Percentiles rank a stretch among this genome's conserved stretches.
These are phyloP conservation scores for Myrmecobius fasciatus DNA, from an alignment of 2,113 vertebrate genomes.

Conservation along the genomic window DNA sequence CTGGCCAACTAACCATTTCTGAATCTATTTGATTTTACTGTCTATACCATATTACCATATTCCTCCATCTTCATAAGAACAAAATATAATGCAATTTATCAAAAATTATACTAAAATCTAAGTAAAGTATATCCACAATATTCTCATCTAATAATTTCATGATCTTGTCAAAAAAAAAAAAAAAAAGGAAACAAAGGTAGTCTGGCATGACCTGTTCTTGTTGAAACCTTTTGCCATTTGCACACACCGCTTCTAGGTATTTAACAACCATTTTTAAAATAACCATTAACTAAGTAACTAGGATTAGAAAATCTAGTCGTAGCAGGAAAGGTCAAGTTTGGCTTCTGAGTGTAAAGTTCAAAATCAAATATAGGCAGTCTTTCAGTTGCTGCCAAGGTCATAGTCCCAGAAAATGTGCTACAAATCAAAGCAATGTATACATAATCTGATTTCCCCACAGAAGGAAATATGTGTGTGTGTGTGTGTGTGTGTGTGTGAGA, in stretches of 20 bases:
- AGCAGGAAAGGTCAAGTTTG: not conserved
- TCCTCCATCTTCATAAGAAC: not conserved
- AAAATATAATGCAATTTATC: not conserved
- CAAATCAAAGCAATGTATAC: not conserved
- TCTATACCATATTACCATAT: not conserved
- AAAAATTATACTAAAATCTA: not conserved
- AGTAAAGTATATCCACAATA: not conserved
- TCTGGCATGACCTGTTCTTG: not conserved
- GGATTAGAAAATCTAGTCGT: not conserved
- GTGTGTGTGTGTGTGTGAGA: no score
- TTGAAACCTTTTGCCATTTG: not conserved
- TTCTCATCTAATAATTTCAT: not conserved
- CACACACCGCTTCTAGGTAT: not conserved
- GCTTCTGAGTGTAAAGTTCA: not conserved
- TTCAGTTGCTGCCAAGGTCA: not conserved
- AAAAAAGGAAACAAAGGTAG: not conserved
- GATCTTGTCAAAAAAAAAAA: not conserved
- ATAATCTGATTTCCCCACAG: not conserved
- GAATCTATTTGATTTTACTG: not conserved
- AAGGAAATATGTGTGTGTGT: no score
- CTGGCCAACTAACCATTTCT: not conserved
- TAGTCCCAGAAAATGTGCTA: not conserved
- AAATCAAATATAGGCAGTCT: not conserved
- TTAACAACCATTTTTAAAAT: not conserved
- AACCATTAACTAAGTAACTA: not conserved